Evolutionary conservation across 2,888 invertebrate species (phyloP), one percentile per base, ranked within the genome.

Genomic region (Mimas tiliae): DNA sequence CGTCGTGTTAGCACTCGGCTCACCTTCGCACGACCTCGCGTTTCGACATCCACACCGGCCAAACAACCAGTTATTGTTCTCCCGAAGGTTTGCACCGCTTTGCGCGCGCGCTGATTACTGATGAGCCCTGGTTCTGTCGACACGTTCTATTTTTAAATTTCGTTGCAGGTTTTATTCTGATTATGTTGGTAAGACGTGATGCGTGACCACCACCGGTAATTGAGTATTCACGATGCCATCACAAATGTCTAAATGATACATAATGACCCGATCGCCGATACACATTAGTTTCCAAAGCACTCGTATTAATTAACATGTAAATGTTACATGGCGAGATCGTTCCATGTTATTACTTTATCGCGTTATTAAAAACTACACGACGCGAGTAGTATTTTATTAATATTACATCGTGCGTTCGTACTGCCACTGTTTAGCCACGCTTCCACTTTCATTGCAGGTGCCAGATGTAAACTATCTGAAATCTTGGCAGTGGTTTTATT

Each of bases 21-120:
- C 92, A 93, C 93, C 92, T 93, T 91, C 91, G 88, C 76, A 79
- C 90, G 93, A 93, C 93, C 93, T 92, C 93, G 91, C 79, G 89
- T 90, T 88, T 92, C 91, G 87, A 90, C 90, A 90, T 81, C 82
- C 38, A 58, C 58, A 81, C 79, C 74, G 78, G 76, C 82, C 77
- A 73, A 75, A 85, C 85, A 84, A 85, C 86, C 87, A 87, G 87
- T 88, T 89, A 91, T 91, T 91, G 92, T 91, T 90, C 87, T 82
- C 79, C 84, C 82, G 89, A 88, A 88, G 90, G 90, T 88, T 88
- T 82, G 88, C 84, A 80, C 71, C 82, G 84, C 72, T 77, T 75
- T 78, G 86, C 88, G 89, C 90, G 90, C 82, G 91, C 85, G 88
- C 81, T 76, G 92, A 83, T 86, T 92, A 91, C 90, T 89, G 90